These are phyloP conservation scores for Pinctada fucata DNA, from an alignment of 2,888 invertebrate species.

Conservation along the genomic window DNA sequence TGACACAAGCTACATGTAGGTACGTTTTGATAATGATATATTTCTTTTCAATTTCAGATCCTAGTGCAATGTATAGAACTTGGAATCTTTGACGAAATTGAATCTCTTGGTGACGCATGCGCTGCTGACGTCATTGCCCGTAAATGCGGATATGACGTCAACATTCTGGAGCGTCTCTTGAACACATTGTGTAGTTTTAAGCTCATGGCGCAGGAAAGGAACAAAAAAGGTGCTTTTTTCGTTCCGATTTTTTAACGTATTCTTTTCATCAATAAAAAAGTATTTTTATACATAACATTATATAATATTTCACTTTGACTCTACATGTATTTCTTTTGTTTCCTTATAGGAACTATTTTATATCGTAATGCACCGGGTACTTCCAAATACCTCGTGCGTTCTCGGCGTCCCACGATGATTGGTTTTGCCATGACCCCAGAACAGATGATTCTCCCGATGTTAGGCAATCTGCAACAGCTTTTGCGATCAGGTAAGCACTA, in stretches of 20 bases:
- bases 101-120: constrained; percentile 43
- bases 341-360: constrained; percentile 36
- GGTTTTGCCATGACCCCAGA: constrained; percentile 43
- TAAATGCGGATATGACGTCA: constrained; percentile 52
- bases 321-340: neutral
- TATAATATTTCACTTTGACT: too few species aligned
- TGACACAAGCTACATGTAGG: too few species aligned
- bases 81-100: constrained; percentile 63
- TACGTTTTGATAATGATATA: too few species aligned
- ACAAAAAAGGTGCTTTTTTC: constrained; percentile 40
- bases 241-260: neutral
- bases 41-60: constrained; percentile 45
- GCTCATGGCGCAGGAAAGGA: constrained; percentile 51
- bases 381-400: constrained; percentile 51
- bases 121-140: constrained; percentile 51
- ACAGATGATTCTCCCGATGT: constrained; percentile 43
- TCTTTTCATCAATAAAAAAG: too few species aligned
- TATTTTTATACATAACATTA: too few species aligned
- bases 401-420: constrained; percentile 47
- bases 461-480: constrained; percentile 45
- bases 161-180: constrained; percentile 55
- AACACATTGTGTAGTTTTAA: constrained; percentile 55
- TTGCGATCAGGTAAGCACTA: constrained; percentile 47
- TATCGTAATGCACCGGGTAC: constrained; percentile 48
- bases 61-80: constrained; percentile 58